These are phyloP conservation scores for Cathartes aura DNA, from an alignment of 2,113 vertebrate species.

Conservation along the genomic window DNA sequence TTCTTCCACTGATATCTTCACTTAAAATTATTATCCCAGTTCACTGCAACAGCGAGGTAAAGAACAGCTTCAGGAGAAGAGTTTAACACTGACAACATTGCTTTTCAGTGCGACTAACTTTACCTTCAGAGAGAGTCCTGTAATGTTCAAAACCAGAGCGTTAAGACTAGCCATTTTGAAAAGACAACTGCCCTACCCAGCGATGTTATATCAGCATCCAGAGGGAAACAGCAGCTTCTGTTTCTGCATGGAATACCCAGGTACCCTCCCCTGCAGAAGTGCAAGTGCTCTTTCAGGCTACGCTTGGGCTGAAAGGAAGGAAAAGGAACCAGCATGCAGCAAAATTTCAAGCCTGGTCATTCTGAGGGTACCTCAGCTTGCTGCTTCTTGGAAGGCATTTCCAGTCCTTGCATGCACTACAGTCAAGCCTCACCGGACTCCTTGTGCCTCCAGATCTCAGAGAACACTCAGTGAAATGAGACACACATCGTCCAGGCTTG, in stretches of 20 bases:
- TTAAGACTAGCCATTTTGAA: background rate
- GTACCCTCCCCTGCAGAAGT: background rate
- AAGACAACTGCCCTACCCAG: background rate
- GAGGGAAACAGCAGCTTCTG: background rate
- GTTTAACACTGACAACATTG: background rate
- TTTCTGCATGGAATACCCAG: background rate
- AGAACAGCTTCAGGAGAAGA: background rate
- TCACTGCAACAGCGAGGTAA: background rate
- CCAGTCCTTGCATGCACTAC: background rate
- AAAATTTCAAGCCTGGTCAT: background rate
- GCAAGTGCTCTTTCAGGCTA: background rate
- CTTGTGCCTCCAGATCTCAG: background rate
- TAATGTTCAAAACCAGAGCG: background rate
- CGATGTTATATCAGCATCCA: background rate
- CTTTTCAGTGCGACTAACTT: background rate
- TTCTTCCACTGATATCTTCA: background rate
- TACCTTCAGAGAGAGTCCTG: background rate
- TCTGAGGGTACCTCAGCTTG: background rate
- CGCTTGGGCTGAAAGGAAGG: background rate
- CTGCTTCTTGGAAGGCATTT: background rate
- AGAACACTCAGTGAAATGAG: background rate
- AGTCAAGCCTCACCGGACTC: background rate
- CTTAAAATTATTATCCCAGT: background rate
- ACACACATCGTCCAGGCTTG: rapidly evolving
- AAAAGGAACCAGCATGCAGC: background rate